Base-by-base conservation (phyloP, 2,888 invertebrate genomes). In the Drosophila aldrichi region DNA sequence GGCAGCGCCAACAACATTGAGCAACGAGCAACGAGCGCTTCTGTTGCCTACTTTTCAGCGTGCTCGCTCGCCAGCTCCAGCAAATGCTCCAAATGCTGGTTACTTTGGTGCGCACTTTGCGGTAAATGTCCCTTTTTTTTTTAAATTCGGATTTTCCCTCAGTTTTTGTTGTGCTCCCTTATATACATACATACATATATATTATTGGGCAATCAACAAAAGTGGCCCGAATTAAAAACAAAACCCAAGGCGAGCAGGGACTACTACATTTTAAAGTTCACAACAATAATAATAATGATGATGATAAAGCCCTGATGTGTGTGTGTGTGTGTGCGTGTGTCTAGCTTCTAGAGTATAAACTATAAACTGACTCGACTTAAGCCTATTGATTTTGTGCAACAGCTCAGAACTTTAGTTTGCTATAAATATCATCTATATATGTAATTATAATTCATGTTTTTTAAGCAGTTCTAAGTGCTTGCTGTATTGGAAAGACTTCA, bases 1-100 rank as follows among this genome's bases (percentile, higher is more conserved):
- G 34, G 49, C 34, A 43, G 57, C 64, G 48, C 25, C 34, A 41
- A 34, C 34, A 41, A 25, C 66, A 48, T 22, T 51, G 16, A 51
- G 59, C 48, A n/a, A 29, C 73, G n/a, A 54, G 59, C 70, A 46
- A 61, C 52, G 56, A 62, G 57, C 76, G 67, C 67, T 81, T 76
- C 29, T 77, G 74, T 87, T 84, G 74, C 77, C 82, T 79, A 78
- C 85, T 79, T 87, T 84, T 64, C 18, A 66, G 85, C 69, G 77
- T 81, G 70, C 46, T 64, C 58, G 44, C 63, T 56, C 34, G 57
- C 51, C 55, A 58, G 62, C 70, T 62, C 46, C 48, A 2, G 29
- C 29, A 59, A 61, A 66, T 48, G 48, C 63, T 63, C 51, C 66
- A 46, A 62, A 48, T 46, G 63, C 41, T 63, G 62, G 57, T 65